Percentiles rank a stretch among this genome's conserved stretches.
Conservation (phyloP, 2,113 vertebrate genomes). For the Nyctereutes procyonoides region DNA sequence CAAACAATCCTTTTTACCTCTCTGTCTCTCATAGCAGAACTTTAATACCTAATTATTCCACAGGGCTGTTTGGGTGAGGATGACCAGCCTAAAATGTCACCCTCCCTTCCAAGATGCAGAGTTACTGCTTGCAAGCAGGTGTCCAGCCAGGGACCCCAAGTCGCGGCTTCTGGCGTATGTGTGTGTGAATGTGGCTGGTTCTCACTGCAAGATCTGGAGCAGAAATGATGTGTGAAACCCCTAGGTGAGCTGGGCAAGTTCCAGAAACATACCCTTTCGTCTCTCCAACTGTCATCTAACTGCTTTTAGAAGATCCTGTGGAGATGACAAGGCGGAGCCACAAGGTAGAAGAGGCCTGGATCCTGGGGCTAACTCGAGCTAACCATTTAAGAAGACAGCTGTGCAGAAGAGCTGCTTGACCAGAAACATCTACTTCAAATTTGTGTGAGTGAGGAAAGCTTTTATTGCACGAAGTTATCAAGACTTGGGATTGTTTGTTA, state of each 20-base stretch:
- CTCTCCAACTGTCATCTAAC: background rate
- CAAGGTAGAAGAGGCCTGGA: background rate
- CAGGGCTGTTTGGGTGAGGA: background rate
- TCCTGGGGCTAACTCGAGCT: background rate
- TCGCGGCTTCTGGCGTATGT: fast-evolving
- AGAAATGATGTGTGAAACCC: background rate
- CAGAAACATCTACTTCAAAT: background rate
- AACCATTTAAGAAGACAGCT: background rate
- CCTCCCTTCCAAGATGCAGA: background rate
- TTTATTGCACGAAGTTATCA: background rate
- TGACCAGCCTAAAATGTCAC: background rate
- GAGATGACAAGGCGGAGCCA: background rate
- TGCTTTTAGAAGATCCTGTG: background rate
- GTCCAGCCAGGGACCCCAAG: background rate
- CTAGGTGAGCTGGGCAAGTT: background rate
- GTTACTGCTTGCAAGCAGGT: background rate
- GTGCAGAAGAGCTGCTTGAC: background rate
- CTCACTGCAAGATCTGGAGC: background rate
- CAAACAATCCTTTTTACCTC: background rate
- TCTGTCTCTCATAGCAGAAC: background rate
- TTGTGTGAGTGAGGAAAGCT: background rate
- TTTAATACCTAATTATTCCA: background rate
- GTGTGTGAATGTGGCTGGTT: background rate
- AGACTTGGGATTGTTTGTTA: background rate
- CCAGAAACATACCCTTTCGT: background rate